These are phyloP conservation scores for Pemphredon lugubris DNA, from an alignment of 2,888 invertebrate genomes.

Conservation along the genomic window DNA sequence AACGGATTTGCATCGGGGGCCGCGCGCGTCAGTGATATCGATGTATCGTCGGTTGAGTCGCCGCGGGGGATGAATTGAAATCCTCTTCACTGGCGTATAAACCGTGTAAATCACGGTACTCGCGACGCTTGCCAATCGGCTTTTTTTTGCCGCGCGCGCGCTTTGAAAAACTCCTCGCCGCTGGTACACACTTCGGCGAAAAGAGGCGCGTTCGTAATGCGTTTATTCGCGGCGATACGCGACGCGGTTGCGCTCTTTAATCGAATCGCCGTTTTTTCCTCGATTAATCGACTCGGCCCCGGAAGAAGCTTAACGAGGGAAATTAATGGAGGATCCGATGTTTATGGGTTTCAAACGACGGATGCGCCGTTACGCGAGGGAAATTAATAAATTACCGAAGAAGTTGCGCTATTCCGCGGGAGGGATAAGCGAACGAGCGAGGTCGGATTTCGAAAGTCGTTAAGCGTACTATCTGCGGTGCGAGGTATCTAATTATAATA, in stretches of 20 bases:
- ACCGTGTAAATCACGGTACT: not conserved
- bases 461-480: too few species aligned
- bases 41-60: slow-evolving; percentile 49
- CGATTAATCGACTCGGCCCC: not conserved
- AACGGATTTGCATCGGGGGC: slow-evolving; percentile 41
- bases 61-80: slow-evolving; percentile 52
- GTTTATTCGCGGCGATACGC: too few species aligned
- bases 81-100: slow-evolving; percentile 24
- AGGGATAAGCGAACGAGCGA: too few species aligned
- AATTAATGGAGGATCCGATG: too few species aligned
- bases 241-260: too few species aligned
- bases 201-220: slow-evolving; percentile 8
- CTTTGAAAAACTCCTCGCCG: slow-evolving; percentile 18
- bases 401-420: too few species aligned
- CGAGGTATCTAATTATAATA: slow-evolving; percentile 16
- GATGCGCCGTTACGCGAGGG: too few species aligned
- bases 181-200: too few species aligned
- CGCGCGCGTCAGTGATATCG: slow-evolving; percentile 36
- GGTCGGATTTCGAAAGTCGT: too few species aligned
- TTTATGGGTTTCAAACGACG: too few species aligned
- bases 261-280: slow-evolving; percentile 15
- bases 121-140: slow-evolving; percentile 7
- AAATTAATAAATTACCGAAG: too few species aligned
- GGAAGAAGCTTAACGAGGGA: too few species aligned
- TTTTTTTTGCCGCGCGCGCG: slow-evolving; percentile 10